These are phyloP conservation scores for Leptopilina syphax DNA, from an alignment of 2,888 invertebrate genomes.

Conservation along the genomic window DNA sequence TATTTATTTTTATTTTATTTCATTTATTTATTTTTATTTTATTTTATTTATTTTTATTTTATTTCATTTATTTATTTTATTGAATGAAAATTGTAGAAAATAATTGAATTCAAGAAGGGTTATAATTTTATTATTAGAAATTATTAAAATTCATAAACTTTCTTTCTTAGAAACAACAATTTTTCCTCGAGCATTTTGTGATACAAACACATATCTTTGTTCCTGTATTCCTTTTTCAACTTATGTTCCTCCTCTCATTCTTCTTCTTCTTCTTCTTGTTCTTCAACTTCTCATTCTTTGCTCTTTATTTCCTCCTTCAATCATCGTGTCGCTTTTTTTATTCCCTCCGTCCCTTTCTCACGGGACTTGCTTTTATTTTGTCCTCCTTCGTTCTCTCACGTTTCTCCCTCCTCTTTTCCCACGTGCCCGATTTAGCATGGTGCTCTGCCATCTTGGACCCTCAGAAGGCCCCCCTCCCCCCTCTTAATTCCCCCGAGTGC, in stretches of 20 bases:
- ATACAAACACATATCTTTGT: constrained; percentile 5
- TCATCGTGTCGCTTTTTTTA: background rate
- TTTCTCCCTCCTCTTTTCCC: constrained; percentile 31
- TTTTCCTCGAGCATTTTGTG: too few relatives aligned
- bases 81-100: too few relatives aligned
- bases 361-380: background rate
- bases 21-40: too few relatives aligned
- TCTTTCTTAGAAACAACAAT: too few relatives aligned
- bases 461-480: background rate
- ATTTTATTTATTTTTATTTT: too few relatives aligned
- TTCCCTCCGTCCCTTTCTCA: constrained; percentile 9
- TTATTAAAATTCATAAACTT: too few relatives aligned
- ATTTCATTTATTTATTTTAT: too few relatives aligned
- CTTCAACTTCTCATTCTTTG: constrained; percentile 2
- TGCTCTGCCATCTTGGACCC: constrained; percentile 42
- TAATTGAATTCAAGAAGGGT: too few relatives aligned
- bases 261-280: too few relatives aligned
- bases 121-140: too few relatives aligned
- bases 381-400: constrained; percentile 37
- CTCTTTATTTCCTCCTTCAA: background rate
- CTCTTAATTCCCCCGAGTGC: background rate
- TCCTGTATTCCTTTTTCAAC: constrained; percentile 41
- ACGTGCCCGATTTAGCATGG: constrained; percentile 61
- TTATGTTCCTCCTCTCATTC: constrained; percentile 17
- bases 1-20: too few relatives aligned